A percentile compares a stretch with the other conserved stretches of the same genome.
Conservation (phyloP, 2,888 invertebrate genomes). For the Mechanitis messenoides region DNA sequence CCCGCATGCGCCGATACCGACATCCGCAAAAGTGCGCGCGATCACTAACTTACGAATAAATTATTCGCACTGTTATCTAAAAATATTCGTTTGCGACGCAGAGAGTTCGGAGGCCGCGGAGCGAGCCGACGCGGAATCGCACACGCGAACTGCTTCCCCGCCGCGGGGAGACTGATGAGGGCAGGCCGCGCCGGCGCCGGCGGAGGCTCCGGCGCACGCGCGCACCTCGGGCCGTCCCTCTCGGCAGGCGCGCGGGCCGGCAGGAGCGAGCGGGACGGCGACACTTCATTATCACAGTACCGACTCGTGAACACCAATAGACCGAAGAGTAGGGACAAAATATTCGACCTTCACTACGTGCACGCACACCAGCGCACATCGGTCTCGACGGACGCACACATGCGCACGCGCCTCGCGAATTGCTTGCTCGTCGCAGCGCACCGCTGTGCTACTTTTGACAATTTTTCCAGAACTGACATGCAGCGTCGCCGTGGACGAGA, state of each 20-base stretch:
- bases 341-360: conserved; percentile 76
- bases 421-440: conserved; percentile 42
- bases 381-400: conserved; percentile 55
- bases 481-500: conserved; percentile 58
- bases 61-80: conserved; percentile 75
- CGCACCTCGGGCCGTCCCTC: conserved; percentile 61
- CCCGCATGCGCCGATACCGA: conserved; percentile 65
- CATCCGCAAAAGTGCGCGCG: conserved; percentile 71
- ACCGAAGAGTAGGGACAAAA: conserved; percentile 74
- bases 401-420: conserved; percentile 46
- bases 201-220: conserved; percentile 71
- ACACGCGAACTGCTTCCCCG: conserved; percentile 74
- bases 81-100: conserved; percentile 71
- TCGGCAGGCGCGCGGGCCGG: conserved; percentile 40
- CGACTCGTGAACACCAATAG: conserved; percentile 75
- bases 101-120: conserved; percentile 53
- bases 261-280: conserved; percentile 62
- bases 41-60: conserved; percentile 72
- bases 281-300: conserved; percentile 69
- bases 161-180: conserved; percentile 75
- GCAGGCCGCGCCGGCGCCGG: conserved; percentile 72
- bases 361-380: conserved; percentile 58
- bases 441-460: conserved; percentile 71
- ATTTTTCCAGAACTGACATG: conserved; percentile 74
- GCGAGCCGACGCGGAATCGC: conserved; percentile 57